Evolutionary conservation across 2,113 vertebrate genomes (phyloP).

Genomic region (Cygnus buccinator): DNA sequence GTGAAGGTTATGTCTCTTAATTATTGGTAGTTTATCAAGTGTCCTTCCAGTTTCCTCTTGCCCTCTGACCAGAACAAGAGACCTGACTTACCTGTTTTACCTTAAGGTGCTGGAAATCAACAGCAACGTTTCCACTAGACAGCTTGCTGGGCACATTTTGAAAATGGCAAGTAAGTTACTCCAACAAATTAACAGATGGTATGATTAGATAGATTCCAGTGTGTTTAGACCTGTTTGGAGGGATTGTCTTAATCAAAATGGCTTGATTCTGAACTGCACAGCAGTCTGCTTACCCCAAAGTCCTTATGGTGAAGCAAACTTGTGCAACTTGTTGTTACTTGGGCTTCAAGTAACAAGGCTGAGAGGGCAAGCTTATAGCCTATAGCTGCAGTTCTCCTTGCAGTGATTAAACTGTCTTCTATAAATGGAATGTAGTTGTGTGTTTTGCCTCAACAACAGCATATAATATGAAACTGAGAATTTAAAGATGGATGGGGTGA

Average conservation of each 20-base stretch:
- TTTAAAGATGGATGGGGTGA: background rate
- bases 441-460: background rate
- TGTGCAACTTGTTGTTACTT: background rate
- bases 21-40: background rate
- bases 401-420: background rate
- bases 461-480: background rate
- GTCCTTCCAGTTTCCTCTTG: background rate
- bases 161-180: background rate
- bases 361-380: background rate
- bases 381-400: background rate
- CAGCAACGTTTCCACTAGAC: background rate
- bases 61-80: background rate
- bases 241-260: background rate
- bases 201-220: background rate
- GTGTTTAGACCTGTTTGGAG: background rate
- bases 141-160: background rate
- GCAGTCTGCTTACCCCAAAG: background rate
- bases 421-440: background rate
- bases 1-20: background rate
- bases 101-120: background rate
- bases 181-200: background rate
- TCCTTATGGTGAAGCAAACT: background rate
- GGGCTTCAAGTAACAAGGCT: background rate
- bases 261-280: background rate
- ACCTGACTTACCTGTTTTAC: background rate